These are phyloP conservation scores for Ctenodactylus gundi DNA, from an alignment of 2,113 vertebrate genomes.

Conservation along the genomic window DNA sequence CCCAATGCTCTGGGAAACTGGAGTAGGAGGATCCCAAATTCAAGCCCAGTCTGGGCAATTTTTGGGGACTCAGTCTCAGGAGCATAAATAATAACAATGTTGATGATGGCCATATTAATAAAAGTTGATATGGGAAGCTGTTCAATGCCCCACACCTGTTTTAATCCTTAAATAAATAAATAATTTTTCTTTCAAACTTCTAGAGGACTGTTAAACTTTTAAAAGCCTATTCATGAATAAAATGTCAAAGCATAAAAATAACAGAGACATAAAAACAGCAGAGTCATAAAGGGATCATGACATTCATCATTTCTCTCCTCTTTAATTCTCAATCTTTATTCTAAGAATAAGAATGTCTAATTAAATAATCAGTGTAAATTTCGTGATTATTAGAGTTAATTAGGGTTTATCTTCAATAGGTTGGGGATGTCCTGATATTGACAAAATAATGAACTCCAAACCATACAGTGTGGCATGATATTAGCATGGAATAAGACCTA, in stretches of 20 bases:
- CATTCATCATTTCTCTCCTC: not conserved
- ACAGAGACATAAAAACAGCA: not conserved
- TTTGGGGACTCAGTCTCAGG: no score
- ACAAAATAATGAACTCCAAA: not conserved
- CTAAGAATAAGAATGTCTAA: not conserved
- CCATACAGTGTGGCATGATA: not conserved
- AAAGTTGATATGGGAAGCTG: no score
- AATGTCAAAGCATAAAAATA: not conserved
- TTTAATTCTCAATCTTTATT: not conserved
- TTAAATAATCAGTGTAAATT: not conserved
- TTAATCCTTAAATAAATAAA: no score
- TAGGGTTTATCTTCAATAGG: not conserved
- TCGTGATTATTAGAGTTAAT: not conserved
- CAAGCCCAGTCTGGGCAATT: no score
- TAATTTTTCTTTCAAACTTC: fast-evolving
- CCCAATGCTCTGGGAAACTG: no score
- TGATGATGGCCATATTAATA: no score
- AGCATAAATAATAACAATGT: no score
- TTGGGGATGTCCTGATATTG: not conserved
- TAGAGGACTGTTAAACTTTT: not conserved
- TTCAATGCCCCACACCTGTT: no score
- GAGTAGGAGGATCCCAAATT: no score
- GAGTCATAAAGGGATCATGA: not conserved
- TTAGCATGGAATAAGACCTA: not conserved
- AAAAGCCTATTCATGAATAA: not conserved